Base-by-base conservation (phyloP, 2,113 vertebrate species). In the Carollia perspicillata region DNA sequence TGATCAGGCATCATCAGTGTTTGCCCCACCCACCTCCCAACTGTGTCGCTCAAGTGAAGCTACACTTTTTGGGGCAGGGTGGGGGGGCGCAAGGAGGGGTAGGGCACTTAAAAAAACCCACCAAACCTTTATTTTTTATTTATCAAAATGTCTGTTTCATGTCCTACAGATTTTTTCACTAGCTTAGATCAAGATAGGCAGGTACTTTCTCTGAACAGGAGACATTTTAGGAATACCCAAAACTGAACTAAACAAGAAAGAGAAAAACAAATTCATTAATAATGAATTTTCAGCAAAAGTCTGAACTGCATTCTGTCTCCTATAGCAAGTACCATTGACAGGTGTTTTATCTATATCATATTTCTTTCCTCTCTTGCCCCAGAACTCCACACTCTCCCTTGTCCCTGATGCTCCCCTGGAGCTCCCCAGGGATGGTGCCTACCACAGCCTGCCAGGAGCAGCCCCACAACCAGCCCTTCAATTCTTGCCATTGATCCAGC, bases 391-490 rank as follows among this genome's bases (percentile, higher is more conserved):
- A 80, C 79, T 26, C 44, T 1, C 12, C 55, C 33, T 90, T 66
- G 96, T 95, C 91, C 95, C 83, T 2, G 14, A 75, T 0, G 0
- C 8, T 92, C 14, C 55, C n/a, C 63, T 49, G 51, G 35, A 26
- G 87, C 55, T 60, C 90, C 81, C 66, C 10, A 0, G 6, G 2
- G 26, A 89, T 0, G 0, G 49, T 87, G 97, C 91, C 93, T 80
- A 95, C 78, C 77, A 28, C 80, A 84, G 88, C 84, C 91, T 90
- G 91, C 37, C 22, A 58, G 91, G 53, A 97, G 80, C 94, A 97
- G 94, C 90, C 79, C 71, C 79, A 85, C 2, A 3, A 30, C 71
- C 0, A 60, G 93, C 91, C 94, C 96, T 40, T 92, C 96, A 80
- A 63, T 93, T 92, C 94, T 80, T 2, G 49, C 86, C 93, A 66